Base-by-base conservation (phyloP, 2,113 vertebrate genomes). In the human (Homo sapiens) region DNA sequence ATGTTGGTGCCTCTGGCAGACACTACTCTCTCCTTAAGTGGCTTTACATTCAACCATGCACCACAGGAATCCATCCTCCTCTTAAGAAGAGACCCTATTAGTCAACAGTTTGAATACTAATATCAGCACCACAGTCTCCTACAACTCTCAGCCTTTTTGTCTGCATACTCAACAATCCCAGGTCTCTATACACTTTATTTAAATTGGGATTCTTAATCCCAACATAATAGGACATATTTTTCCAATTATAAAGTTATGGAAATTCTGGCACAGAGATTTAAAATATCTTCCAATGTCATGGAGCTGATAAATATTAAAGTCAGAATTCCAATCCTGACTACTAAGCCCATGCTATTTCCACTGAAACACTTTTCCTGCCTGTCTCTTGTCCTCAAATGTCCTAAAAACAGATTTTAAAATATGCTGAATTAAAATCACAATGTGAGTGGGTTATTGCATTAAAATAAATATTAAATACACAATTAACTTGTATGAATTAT, bases 361-460 rank as follows among this genome's bases (percentile, higher is more conserved):
- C 13, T 43, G 48, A 83, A 55, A 83, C 22, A 50, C 27, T 0
- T n/a, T 84, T 96, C 59, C 20, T 89, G 55, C 23, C 68, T 84
- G 14, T 32, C n/a, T 93, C 55, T 89, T 92, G 72, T 70, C 92
- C 55, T 94, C 52, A 75, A 81, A 80, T 90, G 35, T 80, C 72
- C 90, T 90, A 76, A 78, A 93, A 96, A 88, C 22, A 84, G 45
- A 97, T 40, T 52, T 52, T 32, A 90, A 92, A 96, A 75, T 45
- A 55, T 52, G 13, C 73, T 79, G 25, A 94, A 80, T 92, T 94
- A 94, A 98, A 96, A 57, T 94, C 76, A 85, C 66, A 72, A 50
- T 38, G 11, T 92, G 18, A 75, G 61, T 78, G 40, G 30, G 16
- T 96, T 92, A 59, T 68, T 90, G 59, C 38, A 61, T 81, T 73